Conservation (phyloP, 2,797 vertebrate genomes). For the Squalus acanthias region DNA sequence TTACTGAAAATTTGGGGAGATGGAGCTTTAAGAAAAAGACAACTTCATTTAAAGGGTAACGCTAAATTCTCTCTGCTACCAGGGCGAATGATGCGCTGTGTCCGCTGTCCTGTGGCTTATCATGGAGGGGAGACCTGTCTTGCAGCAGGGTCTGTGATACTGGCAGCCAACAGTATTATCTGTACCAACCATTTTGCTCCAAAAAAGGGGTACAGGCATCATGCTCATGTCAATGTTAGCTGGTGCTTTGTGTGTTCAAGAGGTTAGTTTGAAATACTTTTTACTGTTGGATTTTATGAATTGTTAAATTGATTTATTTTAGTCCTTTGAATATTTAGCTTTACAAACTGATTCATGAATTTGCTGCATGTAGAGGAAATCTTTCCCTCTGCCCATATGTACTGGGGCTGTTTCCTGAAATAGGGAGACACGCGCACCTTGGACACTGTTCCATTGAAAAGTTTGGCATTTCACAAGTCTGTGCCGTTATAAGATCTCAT, state of each 20-base stretch:
- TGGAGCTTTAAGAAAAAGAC: background rate
- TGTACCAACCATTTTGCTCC: conserved; percentile 88
- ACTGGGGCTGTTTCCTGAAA: background rate
- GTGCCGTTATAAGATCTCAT: background rate
- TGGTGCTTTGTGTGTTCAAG: conserved; percentile 99
- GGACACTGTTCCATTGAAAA: background rate
- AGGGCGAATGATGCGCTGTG: conserved; percentile 88
- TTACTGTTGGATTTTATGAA: background rate
- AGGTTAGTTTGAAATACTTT: conserved; percentile 60
- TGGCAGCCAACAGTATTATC: conserved; percentile 77
- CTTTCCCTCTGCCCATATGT: background rate
- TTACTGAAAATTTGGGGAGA: background rate
- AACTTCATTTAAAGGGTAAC: conserved; percentile 9
- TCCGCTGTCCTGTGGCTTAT: conserved; percentile 89
- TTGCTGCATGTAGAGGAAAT: background rate
- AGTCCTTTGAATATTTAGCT: background rate
- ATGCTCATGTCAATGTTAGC: conserved; percentile 94
- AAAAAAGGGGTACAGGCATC: conserved; percentile 85
- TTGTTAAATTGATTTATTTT: background rate
- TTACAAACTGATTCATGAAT: background rate
- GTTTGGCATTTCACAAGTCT: background rate
- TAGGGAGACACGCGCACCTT: background rate
- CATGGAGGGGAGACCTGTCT: conserved; percentile 82
- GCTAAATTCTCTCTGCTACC: conserved; percentile 17
- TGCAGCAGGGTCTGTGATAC: conserved; percentile 80